phyloP scores from a whole-genome alignment of 2,797 vertebrate genomes.

The Heliangelus exortis region DNA sequence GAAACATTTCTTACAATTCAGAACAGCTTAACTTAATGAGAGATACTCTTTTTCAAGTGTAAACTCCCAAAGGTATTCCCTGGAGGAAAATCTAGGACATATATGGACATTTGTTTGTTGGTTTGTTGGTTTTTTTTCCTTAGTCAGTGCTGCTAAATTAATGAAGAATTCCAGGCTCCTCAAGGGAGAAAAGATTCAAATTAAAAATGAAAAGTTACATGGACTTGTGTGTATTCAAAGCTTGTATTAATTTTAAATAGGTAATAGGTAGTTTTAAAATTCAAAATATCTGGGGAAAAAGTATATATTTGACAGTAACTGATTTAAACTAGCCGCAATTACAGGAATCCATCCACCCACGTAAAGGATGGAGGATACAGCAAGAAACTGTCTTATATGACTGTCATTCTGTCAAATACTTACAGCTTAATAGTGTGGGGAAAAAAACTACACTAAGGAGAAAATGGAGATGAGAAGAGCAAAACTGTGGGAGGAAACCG shows the following conservation, averaged over 20 bases:
- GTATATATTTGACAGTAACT: slow-evolving; percentile 21
- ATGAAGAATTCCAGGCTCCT: background rate
- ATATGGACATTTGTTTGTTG: background rate
- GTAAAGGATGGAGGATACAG: background rate
- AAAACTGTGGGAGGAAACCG: slow-evolving; percentile 44
- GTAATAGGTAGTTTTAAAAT: background rate
- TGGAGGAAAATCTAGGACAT: slow-evolving; percentile 13
- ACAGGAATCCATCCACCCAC: slow-evolving; percentile 28
- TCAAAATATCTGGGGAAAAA: background rate
- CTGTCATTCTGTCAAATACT: slow-evolving; percentile 38
- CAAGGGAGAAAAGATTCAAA: slow-evolving; percentile 8
- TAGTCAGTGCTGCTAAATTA: background rate
- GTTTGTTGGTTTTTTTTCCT: background rate
- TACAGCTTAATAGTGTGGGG: slow-evolving; percentile 34
- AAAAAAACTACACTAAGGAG: slow-evolving; percentile 28
- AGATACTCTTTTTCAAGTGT: slow-evolving; percentile 15
- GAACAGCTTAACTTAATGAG: slow-evolving; percentile 16
- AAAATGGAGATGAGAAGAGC: background rate
- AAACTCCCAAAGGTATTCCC: slow-evolving; percentile 21
- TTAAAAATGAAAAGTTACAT: slow-evolving; percentile 34
- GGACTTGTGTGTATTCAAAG: background rate
- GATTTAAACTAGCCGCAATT: slow-evolving; percentile 47
- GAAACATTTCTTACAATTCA: background rate
- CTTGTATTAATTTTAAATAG: slow-evolving; percentile 5
- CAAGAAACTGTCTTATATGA: slow-evolving; percentile 39